Percentiles rank a stretch among this genome's conserved stretches.
Evolutionary conservation across 2,797 vertebrate species (phyloP).

Genomic region (Muscicapa comitata): DNA sequence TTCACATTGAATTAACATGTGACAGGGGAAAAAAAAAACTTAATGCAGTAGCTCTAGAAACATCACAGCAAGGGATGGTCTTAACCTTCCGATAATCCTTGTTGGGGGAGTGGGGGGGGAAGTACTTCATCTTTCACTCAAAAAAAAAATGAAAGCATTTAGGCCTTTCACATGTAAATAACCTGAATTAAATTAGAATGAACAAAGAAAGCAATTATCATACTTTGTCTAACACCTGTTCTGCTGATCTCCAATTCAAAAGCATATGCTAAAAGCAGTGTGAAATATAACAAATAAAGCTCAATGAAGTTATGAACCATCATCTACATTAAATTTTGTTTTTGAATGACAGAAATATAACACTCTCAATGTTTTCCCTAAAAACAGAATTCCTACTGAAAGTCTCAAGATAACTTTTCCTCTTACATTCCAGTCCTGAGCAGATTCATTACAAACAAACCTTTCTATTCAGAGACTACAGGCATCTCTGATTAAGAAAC

Average conservation of each 20-base stretch:
- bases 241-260: constrained; percentile 72
- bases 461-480: background rate
- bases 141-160: constrained; percentile 69
- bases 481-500: background rate
- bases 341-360: constrained; percentile 21
- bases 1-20: constrained; percentile 73
- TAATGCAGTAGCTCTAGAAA: constrained; percentile 72
- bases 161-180: constrained; percentile 78
- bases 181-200: constrained; percentile 73
- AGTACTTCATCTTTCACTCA: constrained; percentile 63
- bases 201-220: constrained; percentile 77
- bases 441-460: constrained; percentile 3
- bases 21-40: constrained; percentile 46
- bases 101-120: background rate
- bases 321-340: constrained; percentile 36
- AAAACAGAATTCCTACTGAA: background rate
- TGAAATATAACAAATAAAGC: constrained; percentile 67
- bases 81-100: constrained; percentile 67
- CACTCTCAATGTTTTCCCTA: background rate
- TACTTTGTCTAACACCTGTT: constrained; percentile 78
- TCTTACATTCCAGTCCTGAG: constrained; percentile 1
- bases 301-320: constrained; percentile 55
- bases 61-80: constrained; percentile 65
- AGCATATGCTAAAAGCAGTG: constrained; percentile 72
- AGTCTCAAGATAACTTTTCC: background rate